A percentile compares a stretch with the other conserved stretches of the same genome.
phyloP scores from a whole-genome alignment of 2,797 vertebrate species.

The Paratrypauchen microcephalus region DNA sequence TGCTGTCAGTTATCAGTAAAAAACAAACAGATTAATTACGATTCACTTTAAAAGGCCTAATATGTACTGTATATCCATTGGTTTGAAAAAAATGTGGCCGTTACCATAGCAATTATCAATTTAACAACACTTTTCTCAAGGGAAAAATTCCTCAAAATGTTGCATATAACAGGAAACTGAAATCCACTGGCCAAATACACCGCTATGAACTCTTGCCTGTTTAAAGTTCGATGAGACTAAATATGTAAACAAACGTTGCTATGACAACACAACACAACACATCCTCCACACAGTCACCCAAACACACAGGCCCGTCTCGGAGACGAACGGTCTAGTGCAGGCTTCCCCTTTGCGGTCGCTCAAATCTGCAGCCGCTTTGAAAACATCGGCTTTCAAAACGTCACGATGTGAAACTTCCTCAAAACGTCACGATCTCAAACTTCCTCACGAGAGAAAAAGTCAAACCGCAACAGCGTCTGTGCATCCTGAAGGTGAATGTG shows the following conservation, averaged over 20 bases:
- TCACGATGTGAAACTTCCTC: background rate
- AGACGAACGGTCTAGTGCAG: background rate
- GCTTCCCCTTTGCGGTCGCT: slow-evolving; percentile 5
- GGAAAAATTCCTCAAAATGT: too few species aligned
- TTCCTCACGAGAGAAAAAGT: background rate
- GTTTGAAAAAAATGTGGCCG: too few species aligned
- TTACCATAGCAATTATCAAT: too few species aligned
- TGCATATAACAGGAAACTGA: too few species aligned
- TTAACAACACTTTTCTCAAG: too few species aligned
- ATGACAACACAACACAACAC: background rate
- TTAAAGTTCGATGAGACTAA: background rate
- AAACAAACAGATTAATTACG: too few species aligned
- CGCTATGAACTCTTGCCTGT: background rate
- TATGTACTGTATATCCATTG: too few species aligned
- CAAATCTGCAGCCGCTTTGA: background rate
- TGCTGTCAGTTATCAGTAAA: too few species aligned
- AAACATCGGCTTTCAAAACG: background rate
- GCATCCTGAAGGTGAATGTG: too few species aligned
- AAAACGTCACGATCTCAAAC: too few species aligned
- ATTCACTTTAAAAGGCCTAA: too few species aligned
- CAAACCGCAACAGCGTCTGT: background rate
- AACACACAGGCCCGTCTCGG: background rate
- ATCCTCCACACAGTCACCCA: background rate
- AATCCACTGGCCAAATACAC: background rate
- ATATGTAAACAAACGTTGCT: background rate